Evolutionary conservation across 2,888 invertebrate genomes (phyloP), one percentile per base, ranked within the genome.

Genomic region (Agrypnus murinus): DNA sequence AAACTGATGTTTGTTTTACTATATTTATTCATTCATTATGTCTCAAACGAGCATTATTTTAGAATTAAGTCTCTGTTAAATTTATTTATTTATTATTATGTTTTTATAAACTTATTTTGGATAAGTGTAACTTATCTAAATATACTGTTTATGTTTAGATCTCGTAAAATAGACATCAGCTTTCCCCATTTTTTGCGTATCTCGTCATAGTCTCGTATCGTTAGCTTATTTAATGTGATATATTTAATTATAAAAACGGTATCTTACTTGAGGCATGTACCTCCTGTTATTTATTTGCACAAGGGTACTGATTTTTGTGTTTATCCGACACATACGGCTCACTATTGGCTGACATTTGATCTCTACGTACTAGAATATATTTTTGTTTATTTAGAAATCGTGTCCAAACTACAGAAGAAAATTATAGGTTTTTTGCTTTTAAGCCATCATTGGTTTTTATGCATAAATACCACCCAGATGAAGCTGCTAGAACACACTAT

Each of bases 221-320:
- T 75, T 81, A 80, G 81, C 80, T 82, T 81, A 80, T 81, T 82
- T 81, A 81, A 82, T 84, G 83, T 84, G 83, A 83, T 81, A 83
- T 82, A 82, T 80, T 81, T 80, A 80, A 80, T 81, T 80, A 55
- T 71, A 77, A 78, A 77, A 76, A 77, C 77, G 77, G 80, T 82
- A 82, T 81, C 81, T 80, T 75, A 73, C 74, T 65, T 73, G 70
- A 72, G 62, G 67, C 60, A 55, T 34, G 50, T 36, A 53, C 76
- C 71, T 76, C 77, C 77, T 80, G 78, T 77, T 68, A 73, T 76
- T 77, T 74, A 78, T 80, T 78, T 78, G 80, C 80, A 78, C 80
- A 80, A 79, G 75, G 82, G 81, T 82, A 82, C 82, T 82, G 81
- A 82, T 80, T 48, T 81, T 75, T 76, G 75, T 77, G 76, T 78